Percentiles rank a stretch among this genome's conserved stretches.
These are phyloP conservation scores for Lutjanus argentimaculatus DNA, from an alignment of 2,797 vertebrate species.

Conservation along the genomic window DNA sequence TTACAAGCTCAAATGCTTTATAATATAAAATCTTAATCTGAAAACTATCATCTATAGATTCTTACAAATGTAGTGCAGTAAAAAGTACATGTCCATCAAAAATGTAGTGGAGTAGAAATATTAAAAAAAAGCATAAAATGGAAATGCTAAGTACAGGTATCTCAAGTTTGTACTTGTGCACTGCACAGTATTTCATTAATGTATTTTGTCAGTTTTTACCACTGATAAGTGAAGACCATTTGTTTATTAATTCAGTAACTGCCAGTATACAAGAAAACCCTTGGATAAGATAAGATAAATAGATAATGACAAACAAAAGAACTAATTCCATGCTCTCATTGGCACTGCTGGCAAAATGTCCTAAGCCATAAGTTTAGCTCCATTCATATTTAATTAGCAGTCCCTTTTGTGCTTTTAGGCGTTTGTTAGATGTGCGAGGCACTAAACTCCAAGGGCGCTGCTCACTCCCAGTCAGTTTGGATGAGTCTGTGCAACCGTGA, in stretches of 20 bases:
- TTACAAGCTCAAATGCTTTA: background rate
- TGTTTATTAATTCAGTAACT: background rate
- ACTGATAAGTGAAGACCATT: background rate
- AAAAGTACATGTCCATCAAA: background rate
- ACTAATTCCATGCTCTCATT: slow-evolving; percentile 25
- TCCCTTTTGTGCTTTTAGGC: slow-evolving; percentile 59
- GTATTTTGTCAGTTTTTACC: background rate
- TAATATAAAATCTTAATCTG: background rate
- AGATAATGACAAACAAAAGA: slow-evolving; percentile 27
- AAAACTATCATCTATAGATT: background rate
- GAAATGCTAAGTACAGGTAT: too few species aligned
- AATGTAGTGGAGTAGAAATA: background rate
- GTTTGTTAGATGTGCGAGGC: slow-evolving; percentile 43
- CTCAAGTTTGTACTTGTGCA: background rate
- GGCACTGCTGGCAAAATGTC: slow-evolving; percentile 45
- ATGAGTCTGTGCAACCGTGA: slow-evolving; percentile 62
- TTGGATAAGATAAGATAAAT: slow-evolving; percentile 19
- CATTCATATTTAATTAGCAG: slow-evolving; percentile 67
- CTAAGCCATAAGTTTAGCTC: slow-evolving; percentile 49
- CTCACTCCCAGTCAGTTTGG: slow-evolving; percentile 54
- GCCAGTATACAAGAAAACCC: background rate
- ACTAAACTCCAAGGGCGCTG: slow-evolving; percentile 47
- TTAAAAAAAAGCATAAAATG: background rate
- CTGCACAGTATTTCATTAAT: background rate
- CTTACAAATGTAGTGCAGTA: background rate